These are phyloP conservation scores for Xestia xanthographa DNA, from an alignment of 2,888 invertebrate species.

Conservation along the genomic window DNA sequence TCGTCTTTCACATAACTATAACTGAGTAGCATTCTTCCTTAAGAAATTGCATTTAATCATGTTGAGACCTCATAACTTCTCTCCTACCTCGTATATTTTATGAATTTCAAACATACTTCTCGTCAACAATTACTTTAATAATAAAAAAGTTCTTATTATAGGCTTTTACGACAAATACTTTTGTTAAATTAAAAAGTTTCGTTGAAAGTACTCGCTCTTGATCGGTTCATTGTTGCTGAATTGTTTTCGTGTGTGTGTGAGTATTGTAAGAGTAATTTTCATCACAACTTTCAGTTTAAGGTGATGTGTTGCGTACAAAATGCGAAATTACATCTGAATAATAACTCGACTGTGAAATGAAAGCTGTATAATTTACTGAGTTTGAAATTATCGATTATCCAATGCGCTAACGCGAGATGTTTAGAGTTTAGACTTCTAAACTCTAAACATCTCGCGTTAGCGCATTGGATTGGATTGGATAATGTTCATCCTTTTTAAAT, in stretches of 20 bases:
- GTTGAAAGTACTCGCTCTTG: slow-evolving; percentile 53
- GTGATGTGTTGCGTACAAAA: slow-evolving; percentile 33
- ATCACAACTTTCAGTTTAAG: slow-evolving; percentile 57
- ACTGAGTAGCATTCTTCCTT: slow-evolving; percentile 83
- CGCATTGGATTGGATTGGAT: too few relatives aligned
- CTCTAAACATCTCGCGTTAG: too few relatives aligned
- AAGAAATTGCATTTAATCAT: slow-evolving; percentile 90
- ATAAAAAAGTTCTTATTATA: slow-evolving; percentile 78
- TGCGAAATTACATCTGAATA: slow-evolving; percentile 20
- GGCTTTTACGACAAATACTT: slow-evolving; percentile 83
- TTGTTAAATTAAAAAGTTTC: slow-evolving; percentile 77
- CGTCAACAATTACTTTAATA: slow-evolving; percentile 87
- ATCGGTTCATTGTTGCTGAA: slow-evolving; percentile 64
- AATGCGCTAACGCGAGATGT: background rate
- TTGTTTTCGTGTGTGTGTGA: slow-evolving; percentile 61
- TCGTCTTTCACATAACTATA: slow-evolving; percentile 75
- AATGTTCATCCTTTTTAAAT: too few relatives aligned
- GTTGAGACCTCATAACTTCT: slow-evolving; percentile 84
- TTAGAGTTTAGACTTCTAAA: background rate
- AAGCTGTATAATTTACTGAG: slow-evolving; percentile 22
- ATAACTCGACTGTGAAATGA: slow-evolving; percentile 30
- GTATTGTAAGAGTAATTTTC: slow-evolving; percentile 57
- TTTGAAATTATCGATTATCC: slow-evolving; percentile 10
- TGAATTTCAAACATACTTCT: slow-evolving; percentile 84
- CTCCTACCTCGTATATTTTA: slow-evolving; percentile 83